Conservation (phyloP, 1,140 invertebrate species). For the Limonius californicus region DNA sequence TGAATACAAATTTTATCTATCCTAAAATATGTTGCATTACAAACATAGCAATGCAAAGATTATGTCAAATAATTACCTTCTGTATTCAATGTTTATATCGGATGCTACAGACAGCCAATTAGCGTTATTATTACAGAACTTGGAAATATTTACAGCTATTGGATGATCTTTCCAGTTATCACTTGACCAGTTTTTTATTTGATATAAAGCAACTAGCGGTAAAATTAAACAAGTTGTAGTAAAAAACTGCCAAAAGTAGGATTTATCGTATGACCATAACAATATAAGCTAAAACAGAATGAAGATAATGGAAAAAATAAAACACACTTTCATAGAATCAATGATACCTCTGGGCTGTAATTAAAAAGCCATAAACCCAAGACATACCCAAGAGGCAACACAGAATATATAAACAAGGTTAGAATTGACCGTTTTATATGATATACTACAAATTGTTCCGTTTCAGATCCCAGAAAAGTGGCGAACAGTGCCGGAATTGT, state of each 20-base stretch:
- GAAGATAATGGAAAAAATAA: constrained; percentile 12
- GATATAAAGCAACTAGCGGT: constrained; percentile 45
- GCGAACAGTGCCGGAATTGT: constrained; percentile 67
- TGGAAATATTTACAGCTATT: constrained; percentile 60
- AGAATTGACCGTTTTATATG: constrained; percentile 65
- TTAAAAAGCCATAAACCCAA: constrained; percentile 53
- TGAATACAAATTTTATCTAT: constrained; percentile 73
- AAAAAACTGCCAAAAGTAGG: constrained; percentile 38
- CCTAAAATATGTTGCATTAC: too few species aligned
- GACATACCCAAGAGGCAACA: constrained; percentile 66
- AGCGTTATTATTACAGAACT: constrained; percentile 58
- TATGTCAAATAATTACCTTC: too few species aligned
- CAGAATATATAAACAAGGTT: constrained; percentile 64
- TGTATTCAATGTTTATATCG: constrained; percentile 74
- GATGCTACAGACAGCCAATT: constrained; percentile 66
- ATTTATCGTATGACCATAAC: constrained; percentile 34
- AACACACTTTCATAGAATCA: too few species aligned
- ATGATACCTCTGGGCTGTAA: constrained; percentile 48
- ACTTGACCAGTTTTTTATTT: constrained; percentile 62
- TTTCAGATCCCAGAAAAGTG: constrained; percentile 62
- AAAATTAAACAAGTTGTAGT: constrained; percentile 44
- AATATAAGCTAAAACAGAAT: constrained; percentile 42
- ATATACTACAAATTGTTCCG: constrained; percentile 65
- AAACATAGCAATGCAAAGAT: too few species aligned
- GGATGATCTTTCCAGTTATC: constrained; percentile 72